These are phyloP conservation scores for Batillaria attramentaria DNA, from an alignment of 1,140 invertebrate genomes.

Conservation along the genomic window DNA sequence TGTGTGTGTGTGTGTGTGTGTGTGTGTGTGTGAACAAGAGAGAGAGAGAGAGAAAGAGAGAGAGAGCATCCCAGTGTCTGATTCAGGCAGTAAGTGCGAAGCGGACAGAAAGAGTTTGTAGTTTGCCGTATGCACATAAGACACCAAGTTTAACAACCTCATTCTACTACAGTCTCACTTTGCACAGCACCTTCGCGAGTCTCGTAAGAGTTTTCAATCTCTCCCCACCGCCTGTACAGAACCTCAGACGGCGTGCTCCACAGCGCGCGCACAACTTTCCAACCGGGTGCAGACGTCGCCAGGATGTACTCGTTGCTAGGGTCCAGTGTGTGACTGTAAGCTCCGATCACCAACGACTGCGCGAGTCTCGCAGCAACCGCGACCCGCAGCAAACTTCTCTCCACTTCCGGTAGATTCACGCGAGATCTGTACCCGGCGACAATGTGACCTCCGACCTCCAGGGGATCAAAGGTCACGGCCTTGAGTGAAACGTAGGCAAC, in stretches of 20 bases:
- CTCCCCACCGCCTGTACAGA: slow-evolving; percentile 64
- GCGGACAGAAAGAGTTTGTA: too few relatives aligned
- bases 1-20: too few relatives aligned
- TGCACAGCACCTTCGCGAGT: too few relatives aligned
- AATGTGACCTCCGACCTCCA: slow-evolving; percentile 79
- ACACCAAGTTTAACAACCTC: too few relatives aligned
- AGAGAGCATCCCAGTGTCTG: too few relatives aligned
- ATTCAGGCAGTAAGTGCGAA: too few relatives aligned
- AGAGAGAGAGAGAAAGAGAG: too few relatives aligned
- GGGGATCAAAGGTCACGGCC: slow-evolving; percentile 73
- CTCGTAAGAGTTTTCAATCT: slow-evolving; percentile 48
- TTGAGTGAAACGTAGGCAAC: slow-evolving; percentile 86
- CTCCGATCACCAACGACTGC: slow-evolving; percentile 86
- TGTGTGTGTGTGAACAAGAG: too few relatives aligned
- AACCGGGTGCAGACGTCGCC: slow-evolving; percentile 72
- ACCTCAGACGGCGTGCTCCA: slow-evolving; percentile 74
- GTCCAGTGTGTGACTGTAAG: slow-evolving; percentile 81
- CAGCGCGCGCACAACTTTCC: slow-evolving; percentile 53
- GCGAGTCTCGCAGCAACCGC: slow-evolving; percentile 83
- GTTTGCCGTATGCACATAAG: too few relatives aligned
- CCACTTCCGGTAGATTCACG: slow-evolving; percentile 76
- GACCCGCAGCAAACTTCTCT: slow-evolving; percentile 79
- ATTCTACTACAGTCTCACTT: too few relatives aligned
- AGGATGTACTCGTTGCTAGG: slow-evolving; percentile 86
- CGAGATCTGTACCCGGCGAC: slow-evolving; percentile 82